Percentiles rank a stretch among this genome's conserved stretches.
These are phyloP conservation scores for Morpho achilles DNA, from an alignment of 2,888 invertebrate species.

Conservation along the genomic window DNA sequence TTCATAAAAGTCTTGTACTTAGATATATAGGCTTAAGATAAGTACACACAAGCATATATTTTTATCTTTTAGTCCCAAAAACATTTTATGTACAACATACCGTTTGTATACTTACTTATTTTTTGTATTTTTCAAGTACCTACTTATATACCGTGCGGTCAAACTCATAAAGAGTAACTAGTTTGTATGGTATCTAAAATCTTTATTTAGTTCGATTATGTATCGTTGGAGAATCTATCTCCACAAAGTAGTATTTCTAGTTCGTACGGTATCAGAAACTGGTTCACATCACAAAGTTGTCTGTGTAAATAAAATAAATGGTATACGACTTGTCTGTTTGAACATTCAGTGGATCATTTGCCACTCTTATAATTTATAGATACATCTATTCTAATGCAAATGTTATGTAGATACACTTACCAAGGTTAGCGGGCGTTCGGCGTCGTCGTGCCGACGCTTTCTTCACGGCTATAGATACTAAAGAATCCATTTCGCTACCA, in stretches of 20 bases:
- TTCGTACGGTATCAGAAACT: constrained; percentile 9
- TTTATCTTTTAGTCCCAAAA: too few relatives aligned
- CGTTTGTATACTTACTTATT: too few relatives aligned
- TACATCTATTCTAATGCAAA: constrained; percentile 19
- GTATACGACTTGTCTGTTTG: constrained; percentile 3
- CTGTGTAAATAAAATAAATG: constrained; percentile 7
- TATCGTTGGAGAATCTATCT: too few relatives aligned
- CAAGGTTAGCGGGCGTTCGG: constrained; percentile 69
- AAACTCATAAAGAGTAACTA: too few relatives aligned
- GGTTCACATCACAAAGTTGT: constrained; percentile 10
- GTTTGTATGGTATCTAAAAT: too few relatives aligned
- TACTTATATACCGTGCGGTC: too few relatives aligned
- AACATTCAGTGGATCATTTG: constrained; percentile 11
- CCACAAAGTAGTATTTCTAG: not conserved
- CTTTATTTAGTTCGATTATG: too few relatives aligned
- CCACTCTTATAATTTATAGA: constrained; percentile 11
- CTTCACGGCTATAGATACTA: constrained; percentile 81
- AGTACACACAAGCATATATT: too few relatives aligned
- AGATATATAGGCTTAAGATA: too few relatives aligned
- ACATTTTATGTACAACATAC: too few relatives aligned
- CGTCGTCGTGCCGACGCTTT: constrained; percentile 82
- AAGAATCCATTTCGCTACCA: constrained; percentile 78
- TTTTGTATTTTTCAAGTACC: too few relatives aligned
- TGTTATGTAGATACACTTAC: constrained; percentile 35
- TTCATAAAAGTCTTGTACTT: too few relatives aligned